phyloP scores from a whole-genome alignment of 2,797 vertebrate species.

The Crenuchus spilurus region DNA sequence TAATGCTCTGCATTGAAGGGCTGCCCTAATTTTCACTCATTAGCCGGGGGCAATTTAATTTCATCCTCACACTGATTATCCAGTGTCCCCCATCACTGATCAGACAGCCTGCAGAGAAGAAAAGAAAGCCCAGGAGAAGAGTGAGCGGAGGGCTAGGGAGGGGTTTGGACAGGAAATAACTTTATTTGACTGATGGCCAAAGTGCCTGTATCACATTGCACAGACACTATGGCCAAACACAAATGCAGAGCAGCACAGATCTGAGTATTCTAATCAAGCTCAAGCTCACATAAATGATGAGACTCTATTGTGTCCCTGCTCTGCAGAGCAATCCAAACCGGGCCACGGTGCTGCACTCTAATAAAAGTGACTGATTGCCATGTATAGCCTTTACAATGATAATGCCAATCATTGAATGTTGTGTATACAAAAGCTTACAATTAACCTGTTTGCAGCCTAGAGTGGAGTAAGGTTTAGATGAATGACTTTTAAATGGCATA shows the following conservation, averaged over 20 bases:
- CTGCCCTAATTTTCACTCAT: constrained; percentile 36
- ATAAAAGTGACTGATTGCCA: constrained; percentile 10
- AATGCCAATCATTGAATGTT: background rate
- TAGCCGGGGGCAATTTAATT: constrained; percentile 40
- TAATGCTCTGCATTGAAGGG: too few relatives aligned
- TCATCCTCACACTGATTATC: constrained; percentile 38
- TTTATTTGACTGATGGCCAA: constrained; percentile 37
- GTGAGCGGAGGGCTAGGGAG: background rate
- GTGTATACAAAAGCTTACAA: background rate
- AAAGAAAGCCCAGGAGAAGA: constrained; percentile 2
- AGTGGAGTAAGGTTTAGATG: too few relatives aligned
- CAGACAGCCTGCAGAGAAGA: constrained; percentile 12
- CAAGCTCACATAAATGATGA: constrained; percentile 26
- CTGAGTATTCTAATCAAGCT: constrained; percentile 20
- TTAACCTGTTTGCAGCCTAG: too few relatives aligned
- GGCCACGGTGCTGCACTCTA: background rate
- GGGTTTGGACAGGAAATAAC: background rate
- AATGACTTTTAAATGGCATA: too few relatives aligned
- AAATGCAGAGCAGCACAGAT: constrained; percentile 24
- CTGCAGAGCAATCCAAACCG: background rate
- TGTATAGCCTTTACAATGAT: background rate
- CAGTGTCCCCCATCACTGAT: constrained; percentile 9
- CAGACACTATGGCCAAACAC: constrained; percentile 33
- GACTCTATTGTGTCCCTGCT: background rate
- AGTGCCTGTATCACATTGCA: constrained; percentile 13